Conservation (phyloP, 2,888 invertebrate species). For the Hemicrepidius hirtus region DNA sequence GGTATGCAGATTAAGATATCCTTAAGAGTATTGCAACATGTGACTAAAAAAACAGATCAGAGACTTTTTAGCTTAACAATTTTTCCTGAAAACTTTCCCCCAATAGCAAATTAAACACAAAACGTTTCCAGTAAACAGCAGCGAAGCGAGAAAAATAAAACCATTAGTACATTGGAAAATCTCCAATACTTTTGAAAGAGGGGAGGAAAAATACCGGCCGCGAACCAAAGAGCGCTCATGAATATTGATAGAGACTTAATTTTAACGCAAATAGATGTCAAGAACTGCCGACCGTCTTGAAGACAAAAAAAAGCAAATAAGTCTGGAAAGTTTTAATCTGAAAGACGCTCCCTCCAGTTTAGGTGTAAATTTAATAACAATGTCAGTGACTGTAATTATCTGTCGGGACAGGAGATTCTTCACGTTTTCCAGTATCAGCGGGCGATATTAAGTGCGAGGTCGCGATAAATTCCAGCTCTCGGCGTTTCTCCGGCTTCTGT, state of each 20-base stretch:
- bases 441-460: conserved; percentile 45
- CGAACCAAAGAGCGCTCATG: conserved; percentile 29
- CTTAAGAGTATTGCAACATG: too few species aligned
- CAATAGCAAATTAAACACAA: background rate
- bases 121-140: background rate
- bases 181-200: conserved; percentile 17
- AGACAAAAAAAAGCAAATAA: conserved; percentile 25
- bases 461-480: conserved; percentile 47
- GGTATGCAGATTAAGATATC: too few species aligned
- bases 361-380: conserved; percentile 56
- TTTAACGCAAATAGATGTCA: conserved; percentile 31
- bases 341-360: conserved; percentile 44
- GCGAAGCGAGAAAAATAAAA: conserved; percentile 25
- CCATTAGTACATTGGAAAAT: conserved; percentile 25
- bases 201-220: background rate
- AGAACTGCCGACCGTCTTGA: background rate
- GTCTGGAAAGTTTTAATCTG: conserved; percentile 27
- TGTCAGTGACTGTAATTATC: conserved; percentile 54
- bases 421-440: conserved; percentile 48
- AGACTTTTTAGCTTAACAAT: too few species aligned
- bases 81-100: too few species aligned
- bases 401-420: conserved; percentile 53
- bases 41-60: too few species aligned
- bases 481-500: conserved; percentile 46
- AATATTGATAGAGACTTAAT: conserved; percentile 40